Conservation (phyloP, 2,113 vertebrate genomes). For the Aramus guarauna region DNA sequence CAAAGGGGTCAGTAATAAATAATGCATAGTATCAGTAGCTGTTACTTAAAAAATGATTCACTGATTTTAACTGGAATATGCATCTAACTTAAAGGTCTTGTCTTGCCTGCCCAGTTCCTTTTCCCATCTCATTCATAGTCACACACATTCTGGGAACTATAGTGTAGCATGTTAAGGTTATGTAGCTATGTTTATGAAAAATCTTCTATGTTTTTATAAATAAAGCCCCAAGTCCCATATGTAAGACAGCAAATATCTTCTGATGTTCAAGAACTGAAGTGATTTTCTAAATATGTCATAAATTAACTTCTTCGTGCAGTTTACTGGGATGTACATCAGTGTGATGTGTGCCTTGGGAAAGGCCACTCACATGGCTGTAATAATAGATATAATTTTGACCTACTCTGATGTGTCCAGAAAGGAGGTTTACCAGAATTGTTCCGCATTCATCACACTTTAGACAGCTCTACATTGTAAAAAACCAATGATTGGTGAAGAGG, state of each 20-base stretch:
- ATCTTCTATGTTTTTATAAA: background rate
- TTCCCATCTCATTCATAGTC: background rate
- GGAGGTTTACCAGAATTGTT: background rate
- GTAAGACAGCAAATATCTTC: background rate
- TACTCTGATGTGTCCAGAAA: background rate
- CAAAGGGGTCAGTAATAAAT: conserved; percentile 8
- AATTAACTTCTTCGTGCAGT: background rate
- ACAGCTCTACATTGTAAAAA: background rate
- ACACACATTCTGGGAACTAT: background rate
- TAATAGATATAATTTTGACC: background rate
- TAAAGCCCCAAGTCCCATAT: background rate
- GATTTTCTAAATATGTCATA: conserved; percentile 6
- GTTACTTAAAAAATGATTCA: background rate
- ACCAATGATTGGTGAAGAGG: background rate
- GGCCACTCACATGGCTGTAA: background rate
- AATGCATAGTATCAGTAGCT: background rate
- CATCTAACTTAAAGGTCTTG: background rate
- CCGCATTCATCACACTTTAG: background rate
- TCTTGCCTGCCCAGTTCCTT: background rate
- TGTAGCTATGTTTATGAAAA: background rate
- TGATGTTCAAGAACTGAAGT: background rate
- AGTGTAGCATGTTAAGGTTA: background rate
- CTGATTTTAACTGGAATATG: background rate
- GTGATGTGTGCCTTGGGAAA: background rate
- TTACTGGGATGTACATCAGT: background rate